phyloP scores from a whole-genome alignment of 2,113 vertebrate genomes.

The Perca fluviatilis region DNA sequence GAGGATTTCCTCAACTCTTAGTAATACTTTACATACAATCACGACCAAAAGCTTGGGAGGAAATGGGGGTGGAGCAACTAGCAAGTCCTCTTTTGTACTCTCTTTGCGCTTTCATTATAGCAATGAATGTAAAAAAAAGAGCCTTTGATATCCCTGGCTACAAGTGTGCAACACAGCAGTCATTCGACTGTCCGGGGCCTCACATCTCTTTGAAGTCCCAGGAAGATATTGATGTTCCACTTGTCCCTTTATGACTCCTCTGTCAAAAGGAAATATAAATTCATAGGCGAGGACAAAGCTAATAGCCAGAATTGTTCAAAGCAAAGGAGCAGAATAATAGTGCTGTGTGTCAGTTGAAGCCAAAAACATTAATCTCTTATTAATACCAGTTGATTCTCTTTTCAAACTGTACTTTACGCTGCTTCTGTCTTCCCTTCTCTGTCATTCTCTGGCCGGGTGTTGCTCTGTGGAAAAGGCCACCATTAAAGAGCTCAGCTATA shows the following conservation, averaged over 20 bases:
- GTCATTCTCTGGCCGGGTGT: slow-evolving; percentile 51
- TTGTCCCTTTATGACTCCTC: slow-evolving; percentile 77
- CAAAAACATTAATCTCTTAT: slow-evolving; percentile 80
- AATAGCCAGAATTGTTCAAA: slow-evolving; percentile 70
- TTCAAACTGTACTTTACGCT: slow-evolving; percentile 63
- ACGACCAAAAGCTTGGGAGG: slow-evolving; percentile 73
- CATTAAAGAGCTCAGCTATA: slow-evolving; percentile 73
- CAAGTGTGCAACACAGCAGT: slow-evolving; percentile 63
- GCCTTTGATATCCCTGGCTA: slow-evolving; percentile 73
- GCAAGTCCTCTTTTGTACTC: slow-evolving; percentile 75
- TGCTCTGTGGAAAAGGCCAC: slow-evolving; percentile 66
- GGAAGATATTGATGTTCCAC: slow-evolving; percentile 80
- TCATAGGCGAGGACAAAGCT: slow-evolving; percentile 73
- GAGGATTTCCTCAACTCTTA: slow-evolving; percentile 66
- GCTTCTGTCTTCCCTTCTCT: slow-evolving; percentile 50
- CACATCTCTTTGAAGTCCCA: slow-evolving; percentile 75
- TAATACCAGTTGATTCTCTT: slow-evolving; percentile 79
- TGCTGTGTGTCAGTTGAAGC: slow-evolving; percentile 55
- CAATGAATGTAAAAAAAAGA: slow-evolving; percentile 72
- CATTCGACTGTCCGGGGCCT: slow-evolving; percentile 62
- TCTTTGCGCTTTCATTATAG: slow-evolving; percentile 78
- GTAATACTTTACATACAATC: slow-evolving; percentile 76
- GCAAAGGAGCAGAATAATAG: slow-evolving; percentile 68
- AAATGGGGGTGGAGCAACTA: slow-evolving; percentile 72
- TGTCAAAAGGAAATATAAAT: slow-evolving; percentile 79